Base-by-base conservation (phyloP, 2,888 invertebrate genomes). In the Yponomeuta evonymella region DNA sequence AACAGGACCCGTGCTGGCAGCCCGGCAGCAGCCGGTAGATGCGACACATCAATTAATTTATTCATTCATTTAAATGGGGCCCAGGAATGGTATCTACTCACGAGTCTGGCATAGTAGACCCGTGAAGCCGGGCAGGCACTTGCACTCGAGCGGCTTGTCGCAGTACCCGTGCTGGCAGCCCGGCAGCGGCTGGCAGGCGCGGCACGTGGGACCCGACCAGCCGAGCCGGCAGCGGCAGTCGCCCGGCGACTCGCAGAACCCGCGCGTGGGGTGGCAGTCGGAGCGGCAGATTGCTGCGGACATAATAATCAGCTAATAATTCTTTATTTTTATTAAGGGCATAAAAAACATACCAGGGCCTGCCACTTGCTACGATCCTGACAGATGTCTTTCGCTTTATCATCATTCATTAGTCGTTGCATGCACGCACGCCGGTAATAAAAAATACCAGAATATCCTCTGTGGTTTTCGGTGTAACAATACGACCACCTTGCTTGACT, bases 161-260 rank as follows among this genome's bases (percentile, higher is more conserved):
- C 98, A 98, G 80, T 95, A 96, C 11, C 98, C 98, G 80, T 97
- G 96, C 79, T 96, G 95, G 86, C 98, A 98, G 75, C 98, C 98
- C 0, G 98, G 98, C 79, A 98, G 91, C 2, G 96, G 95, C 81
- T 97, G 96, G 84, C 98, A 98, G 74, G 97, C 95, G 77, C 95
- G 95, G 85, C 98, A 98, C 12, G 95, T 95, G 66, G 94, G 94
- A 0, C 98, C 98, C 9, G 96, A 93, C 97, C 97, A 98, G 71
- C 98, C 98, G n/a, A 97, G 88, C 67, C 96, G 94, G 84, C 98
- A 98, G 77, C 96, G 95, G 88, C 98, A 98, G 83, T 98, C 97
- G 69, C 96, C 96, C 0, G 98, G 98, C 58, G 93, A 89, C 81
- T 96, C 96, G 84, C 98, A 98, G 88, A 95, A 97, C 2, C 98